A percentile compares a stretch with the other conserved stretches of the same genome.
Evolutionary conservation across 92 coral and sea anemone species (phyloP).

Genomic region (Zoanthus solanderi): DNA sequence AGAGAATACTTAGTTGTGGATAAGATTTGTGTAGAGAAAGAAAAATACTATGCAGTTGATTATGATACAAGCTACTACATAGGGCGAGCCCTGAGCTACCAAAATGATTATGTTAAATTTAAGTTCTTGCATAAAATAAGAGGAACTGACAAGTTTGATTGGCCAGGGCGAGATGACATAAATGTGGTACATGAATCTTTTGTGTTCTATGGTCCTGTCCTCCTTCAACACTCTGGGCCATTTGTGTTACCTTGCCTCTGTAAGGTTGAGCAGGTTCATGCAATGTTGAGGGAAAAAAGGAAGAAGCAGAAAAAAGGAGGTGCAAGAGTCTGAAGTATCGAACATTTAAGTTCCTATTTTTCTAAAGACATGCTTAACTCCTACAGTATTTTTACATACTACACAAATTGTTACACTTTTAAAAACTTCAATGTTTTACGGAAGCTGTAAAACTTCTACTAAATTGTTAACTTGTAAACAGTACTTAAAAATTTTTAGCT

Average conservation of each 20-base stretch:
- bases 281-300: constrained; percentile 9
- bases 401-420: background rate
- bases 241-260: constrained; percentile 10
- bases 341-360: constrained; percentile 8
- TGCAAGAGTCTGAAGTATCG: constrained; percentile 12
- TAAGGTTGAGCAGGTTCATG: constrained; percentile 16
- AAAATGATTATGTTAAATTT: background rate
- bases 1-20: background rate
- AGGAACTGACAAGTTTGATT: constrained; percentile 28
- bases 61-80: constrained; percentile 14
- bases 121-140: constrained; percentile 14
- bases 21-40: background rate
- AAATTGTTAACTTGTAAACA: background rate
- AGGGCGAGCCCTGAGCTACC: constrained; percentile 5
- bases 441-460: background rate
- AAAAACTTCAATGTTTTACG: background rate
- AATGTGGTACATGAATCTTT: constrained; percentile 16
- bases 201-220: constrained; percentile 45
- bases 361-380: background rate
- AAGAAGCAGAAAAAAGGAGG: constrained; percentile 23
- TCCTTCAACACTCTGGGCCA: constrained; percentile 21
- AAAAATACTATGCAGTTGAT: constrained; percentile 22
- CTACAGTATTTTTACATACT: background rate
- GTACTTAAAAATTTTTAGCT: background rate
- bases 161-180: constrained; percentile 43